A percentile compares a stretch with the other conserved stretches of the same genome.
Conservation (phyloP, 2,888 invertebrate genomes). For the Plutella xylostella region DNA sequence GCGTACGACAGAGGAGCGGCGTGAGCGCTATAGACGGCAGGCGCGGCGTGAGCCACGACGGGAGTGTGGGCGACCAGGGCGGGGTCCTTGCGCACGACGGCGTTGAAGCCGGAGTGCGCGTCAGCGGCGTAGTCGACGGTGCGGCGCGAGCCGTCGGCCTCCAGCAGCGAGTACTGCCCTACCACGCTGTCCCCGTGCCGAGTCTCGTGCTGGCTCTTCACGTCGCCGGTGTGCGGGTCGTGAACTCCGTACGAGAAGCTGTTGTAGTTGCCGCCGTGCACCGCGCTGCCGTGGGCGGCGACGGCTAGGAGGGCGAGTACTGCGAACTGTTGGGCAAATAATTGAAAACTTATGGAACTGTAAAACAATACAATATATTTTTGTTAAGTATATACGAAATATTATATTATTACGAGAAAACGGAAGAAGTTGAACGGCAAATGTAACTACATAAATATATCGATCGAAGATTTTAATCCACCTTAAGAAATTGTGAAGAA, state of each 20-base stretch:
- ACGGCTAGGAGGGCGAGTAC: constrained; percentile 55
- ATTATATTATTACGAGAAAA: not conserved
- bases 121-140: constrained; percentile 69
- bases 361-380: no score
- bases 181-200: constrained; percentile 74
- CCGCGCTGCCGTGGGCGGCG: constrained; percentile 49
- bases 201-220: constrained; percentile 72
- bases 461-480: no score
- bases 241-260: constrained; percentile 61
- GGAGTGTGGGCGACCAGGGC: constrained; percentile 32
- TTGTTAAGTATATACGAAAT: no score
- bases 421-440: not conserved
- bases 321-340: constrained; percentile 50
- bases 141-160: constrained; percentile 73
- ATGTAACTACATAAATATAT: no score
- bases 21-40: constrained; percentile 19
- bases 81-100: constrained; percentile 45
- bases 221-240: constrained; percentile 61
- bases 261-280: constrained; percentile 43
- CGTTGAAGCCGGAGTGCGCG: constrained; percentile 41
- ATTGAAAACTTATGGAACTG: no score
- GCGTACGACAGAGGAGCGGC: constrained; percentile 17
- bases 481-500: no score
- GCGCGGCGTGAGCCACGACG: constrained; percentile 10
- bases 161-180: constrained; percentile 61